A percentile compares a stretch with the other conserved stretches of the same genome.
Conservation (phyloP, 64 coral and sea anemone genomes). For the Stichodactyla mertensii region DNA sequence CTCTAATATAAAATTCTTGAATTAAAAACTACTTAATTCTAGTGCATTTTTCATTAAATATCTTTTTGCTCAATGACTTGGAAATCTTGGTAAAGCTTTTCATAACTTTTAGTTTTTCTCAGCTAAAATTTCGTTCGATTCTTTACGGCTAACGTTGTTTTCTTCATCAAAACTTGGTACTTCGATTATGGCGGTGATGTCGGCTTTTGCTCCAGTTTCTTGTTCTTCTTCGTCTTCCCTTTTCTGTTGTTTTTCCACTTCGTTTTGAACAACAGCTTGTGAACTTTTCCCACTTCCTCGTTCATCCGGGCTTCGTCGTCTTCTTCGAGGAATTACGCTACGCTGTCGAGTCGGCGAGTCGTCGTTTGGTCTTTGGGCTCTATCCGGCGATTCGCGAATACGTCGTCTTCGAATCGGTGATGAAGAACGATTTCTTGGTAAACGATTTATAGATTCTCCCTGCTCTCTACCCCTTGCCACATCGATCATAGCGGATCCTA, state of each 20-base stretch:
- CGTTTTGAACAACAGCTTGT: neutral
- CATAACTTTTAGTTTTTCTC: neutral
- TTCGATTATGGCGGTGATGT: neutral
- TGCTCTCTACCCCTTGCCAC: neutral
- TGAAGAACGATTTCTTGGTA: too few species aligned
- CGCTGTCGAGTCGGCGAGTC: neutral
- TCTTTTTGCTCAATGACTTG: too few species aligned
- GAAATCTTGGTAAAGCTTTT: too few species aligned
- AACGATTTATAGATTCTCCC: neutral
- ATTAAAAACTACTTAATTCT: too few species aligned
- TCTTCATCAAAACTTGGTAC: neutral
- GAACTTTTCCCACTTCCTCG: neutral
- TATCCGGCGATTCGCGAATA: neutral
- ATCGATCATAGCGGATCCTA: neutral
- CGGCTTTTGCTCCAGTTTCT: neutral
- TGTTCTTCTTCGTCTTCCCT: neutral
- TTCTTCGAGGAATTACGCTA: neutral
- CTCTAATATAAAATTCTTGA: too few species aligned
- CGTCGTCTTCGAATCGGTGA: neutral
- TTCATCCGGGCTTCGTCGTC: neutral
- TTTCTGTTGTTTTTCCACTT: neutral
- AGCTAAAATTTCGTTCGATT: neutral
- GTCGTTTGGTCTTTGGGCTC: neutral
- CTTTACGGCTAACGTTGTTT: neutral
- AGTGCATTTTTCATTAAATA: too few species aligned